phyloP scores from a whole-genome alignment of 2,113 vertebrate species.

The Desmodus rotundus region DNA sequence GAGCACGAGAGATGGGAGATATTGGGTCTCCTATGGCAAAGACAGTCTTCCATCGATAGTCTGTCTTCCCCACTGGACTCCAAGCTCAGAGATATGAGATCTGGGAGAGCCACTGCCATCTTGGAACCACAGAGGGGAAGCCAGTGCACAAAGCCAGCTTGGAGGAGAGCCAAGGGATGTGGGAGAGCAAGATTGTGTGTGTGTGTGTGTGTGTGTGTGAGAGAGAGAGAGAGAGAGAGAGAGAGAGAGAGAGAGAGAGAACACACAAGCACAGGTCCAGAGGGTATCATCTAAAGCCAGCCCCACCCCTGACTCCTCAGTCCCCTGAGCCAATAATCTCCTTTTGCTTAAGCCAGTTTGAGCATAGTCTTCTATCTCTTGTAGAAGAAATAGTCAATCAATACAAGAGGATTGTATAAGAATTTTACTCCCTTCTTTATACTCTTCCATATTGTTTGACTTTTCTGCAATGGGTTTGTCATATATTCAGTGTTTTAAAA shows the following conservation, averaged over 20 bases:
- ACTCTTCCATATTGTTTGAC: neutral
- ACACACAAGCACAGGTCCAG: neutral
- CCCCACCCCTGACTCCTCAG: neutral
- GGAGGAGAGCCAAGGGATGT: neutral
- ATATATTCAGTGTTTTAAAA: neutral
- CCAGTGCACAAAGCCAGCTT: neutral
- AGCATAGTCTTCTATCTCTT: neutral
- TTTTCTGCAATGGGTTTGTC: neutral
- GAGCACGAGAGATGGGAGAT: neutral
- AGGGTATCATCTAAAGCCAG: neutral
- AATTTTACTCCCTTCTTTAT: neutral
- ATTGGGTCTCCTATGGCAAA: neutral
- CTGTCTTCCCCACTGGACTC: neutral
- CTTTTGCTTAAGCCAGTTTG: neutral
- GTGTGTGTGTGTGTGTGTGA: no score
- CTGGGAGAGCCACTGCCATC: neutral
- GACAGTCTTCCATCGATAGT: neutral
- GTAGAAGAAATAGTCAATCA: slow-evolving; percentile 18
- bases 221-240: neutral
- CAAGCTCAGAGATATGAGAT: neutral
- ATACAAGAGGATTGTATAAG: slow-evolving; percentile 16
- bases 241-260: neutral
- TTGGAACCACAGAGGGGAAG: neutral
- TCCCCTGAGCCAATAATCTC: neutral
- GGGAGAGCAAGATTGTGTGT: neutral